Evolutionary conservation across 2,797 vertebrate genomes (phyloP), one percentile per base, ranked within the genome.

Genomic region (Avahi laniger): DNA sequence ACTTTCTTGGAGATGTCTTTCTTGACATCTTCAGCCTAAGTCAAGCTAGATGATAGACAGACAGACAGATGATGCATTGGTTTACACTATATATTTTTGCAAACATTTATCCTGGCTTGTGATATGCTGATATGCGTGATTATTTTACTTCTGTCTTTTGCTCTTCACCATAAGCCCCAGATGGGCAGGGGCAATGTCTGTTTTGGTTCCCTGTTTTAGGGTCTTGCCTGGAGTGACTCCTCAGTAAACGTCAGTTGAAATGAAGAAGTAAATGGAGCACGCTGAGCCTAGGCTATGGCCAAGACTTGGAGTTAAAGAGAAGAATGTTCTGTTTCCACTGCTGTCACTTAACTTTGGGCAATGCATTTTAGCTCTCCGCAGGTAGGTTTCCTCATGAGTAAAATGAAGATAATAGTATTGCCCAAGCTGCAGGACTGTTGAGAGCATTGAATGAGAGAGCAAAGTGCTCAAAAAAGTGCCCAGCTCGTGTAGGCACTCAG

Each of bases 71-170:
- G 33, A 73, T 0, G 24, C 15, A 61, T 84, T 96, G 70, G 43
- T 91, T 93, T 94, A 57, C 54, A 75, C 76, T 78, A 61, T 54
- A n/a, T 75, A 69, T 46, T 83, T 70, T 63, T 95, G 94, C 61
- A 85, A 73, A 78, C 7, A 43, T 2, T 22, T 85, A 61, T 1
- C 38, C 82, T 95, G 61, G 70, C 54, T 83, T 75, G 43, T 50
- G 28, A 83, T 82, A 11, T 5, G 13, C 69, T 41, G 28, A 82
- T 73, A 73, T 94, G 63, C 93, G 78, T 63, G n/a, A n/a, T 50
- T 94, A 79, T 90, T 89, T 85, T 43, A 69, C 41, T 33, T 94
- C n/a, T 63, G 10, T 61, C n/a, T 86, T 94, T 86, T 28, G 4
- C 20, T 20, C 0, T 86, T 91, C 69, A 50, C 14, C 20, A 14